A percentile compares a stretch with the other conserved stretches of the same genome.
phyloP scores from a whole-genome alignment of 2,888 invertebrate species.

The Drosophila pegasa region DNA sequence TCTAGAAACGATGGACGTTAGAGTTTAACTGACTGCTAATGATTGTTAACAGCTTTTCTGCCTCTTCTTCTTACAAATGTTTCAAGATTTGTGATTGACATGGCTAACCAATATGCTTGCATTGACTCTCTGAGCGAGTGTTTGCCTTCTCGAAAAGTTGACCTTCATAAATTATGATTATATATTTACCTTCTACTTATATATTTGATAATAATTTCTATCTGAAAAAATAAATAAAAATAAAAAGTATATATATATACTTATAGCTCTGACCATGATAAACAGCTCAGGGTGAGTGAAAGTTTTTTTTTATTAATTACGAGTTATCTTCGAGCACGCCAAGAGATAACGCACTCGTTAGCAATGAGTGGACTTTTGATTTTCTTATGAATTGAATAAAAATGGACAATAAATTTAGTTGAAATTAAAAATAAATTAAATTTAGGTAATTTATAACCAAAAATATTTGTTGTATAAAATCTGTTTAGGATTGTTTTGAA shows the following conservation, averaged over 20 bases:
- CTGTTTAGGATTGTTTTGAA: no score
- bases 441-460: no score
- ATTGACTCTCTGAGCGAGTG: not conserved
- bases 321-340: not conserved
- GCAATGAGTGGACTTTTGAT: constrained; percentile 12
- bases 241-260: not conserved
- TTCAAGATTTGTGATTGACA: not conserved
- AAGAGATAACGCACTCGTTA: constrained; percentile 23
- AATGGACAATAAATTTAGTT: no score
- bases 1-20: not conserved
- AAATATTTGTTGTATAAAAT: no score
- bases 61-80: not conserved
- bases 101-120: not conserved
- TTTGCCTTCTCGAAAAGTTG: not conserved
- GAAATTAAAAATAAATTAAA: no score
- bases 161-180: constrained; percentile 3
- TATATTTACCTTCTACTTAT: not conserved
- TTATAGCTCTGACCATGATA: not conserved
- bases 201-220: constrained; percentile 8
- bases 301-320: constrained; percentile 24
- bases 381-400: constrained; percentile 7
- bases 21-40: not conserved
- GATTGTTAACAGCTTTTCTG: not conserved
- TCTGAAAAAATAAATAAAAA: not conserved
- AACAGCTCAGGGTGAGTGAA: constrained; percentile 21